A percentile compares a stretch with the other conserved stretches of the same genome.
Conservation (phyloP, 1,140 invertebrate genomes). For the Penaeus vannamei region DNA sequence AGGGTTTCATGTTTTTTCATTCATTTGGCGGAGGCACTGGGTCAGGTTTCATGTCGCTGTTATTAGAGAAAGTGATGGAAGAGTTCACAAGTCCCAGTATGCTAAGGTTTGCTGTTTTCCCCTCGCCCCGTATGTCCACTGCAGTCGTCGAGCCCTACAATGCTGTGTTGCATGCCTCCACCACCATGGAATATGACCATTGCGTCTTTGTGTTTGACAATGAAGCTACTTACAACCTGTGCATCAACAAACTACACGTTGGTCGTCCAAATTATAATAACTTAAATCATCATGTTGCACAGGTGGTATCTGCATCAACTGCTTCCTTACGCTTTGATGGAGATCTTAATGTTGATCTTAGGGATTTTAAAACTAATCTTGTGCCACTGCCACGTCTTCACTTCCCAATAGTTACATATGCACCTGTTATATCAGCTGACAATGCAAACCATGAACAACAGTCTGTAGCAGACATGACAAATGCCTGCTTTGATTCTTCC, state of each 20-base stretch:
- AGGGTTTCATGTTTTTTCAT: constrained; percentile 51
- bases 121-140: constrained; percentile 75
- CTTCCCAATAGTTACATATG: constrained; percentile 78
- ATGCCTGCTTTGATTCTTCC: constrained; percentile 44
- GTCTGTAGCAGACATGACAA: constrained; percentile 54
- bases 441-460: constrained; percentile 27
- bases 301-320: constrained; percentile 72
- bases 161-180: constrained; percentile 79
- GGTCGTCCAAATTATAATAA: constrained; percentile 77
- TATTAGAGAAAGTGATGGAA: constrained; percentile 73
- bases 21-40: constrained; percentile 56
- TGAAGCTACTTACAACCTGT: constrained; percentile 83
- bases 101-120: constrained; percentile 68
- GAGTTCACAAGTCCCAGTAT: constrained; percentile 75
- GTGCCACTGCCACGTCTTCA: constrained; percentile 84
- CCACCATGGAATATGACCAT: constrained; percentile 80
- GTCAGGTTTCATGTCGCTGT: constrained; percentile 72
- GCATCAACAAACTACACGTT: constrained; percentile 77
- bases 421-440: constrained; percentile 59
- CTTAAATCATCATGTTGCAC: constrained; percentile 75
- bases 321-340: constrained; percentile 68
- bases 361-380: constrained; percentile 72
- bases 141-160: constrained; percentile 83
- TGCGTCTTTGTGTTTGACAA: constrained; percentile 82
- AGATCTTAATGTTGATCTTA: constrained; percentile 70